Percentiles rank a stretch among this genome's conserved stretches.
These are phyloP conservation scores for Rhinoraja longicauda DNA, from an alignment of 2,797 vertebrate genomes.

Conservation along the genomic window DNA sequence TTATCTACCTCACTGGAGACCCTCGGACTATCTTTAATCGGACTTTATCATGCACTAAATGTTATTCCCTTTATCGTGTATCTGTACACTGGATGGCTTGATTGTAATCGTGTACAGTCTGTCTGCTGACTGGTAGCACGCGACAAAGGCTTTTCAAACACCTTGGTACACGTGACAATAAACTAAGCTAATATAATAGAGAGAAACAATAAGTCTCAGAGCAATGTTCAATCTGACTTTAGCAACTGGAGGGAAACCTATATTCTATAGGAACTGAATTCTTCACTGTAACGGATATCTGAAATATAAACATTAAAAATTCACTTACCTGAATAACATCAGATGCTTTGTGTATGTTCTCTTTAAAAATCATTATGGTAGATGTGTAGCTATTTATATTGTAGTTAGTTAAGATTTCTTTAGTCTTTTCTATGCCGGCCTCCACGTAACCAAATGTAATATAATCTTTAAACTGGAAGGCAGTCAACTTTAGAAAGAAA, in stretches of 20 bases:
- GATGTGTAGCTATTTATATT: conserved; percentile 82
- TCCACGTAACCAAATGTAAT: conserved; percentile 88
- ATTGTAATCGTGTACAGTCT: no score
- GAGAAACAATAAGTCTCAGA: no score
- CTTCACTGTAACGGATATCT: not conserved
- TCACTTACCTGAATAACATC: conserved; percentile 78
- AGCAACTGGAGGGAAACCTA: not conserved
- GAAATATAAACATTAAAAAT: not conserved
- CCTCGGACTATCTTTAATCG: no score
- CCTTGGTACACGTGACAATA: no score
- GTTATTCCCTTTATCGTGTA: no score
- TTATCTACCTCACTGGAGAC: no score
- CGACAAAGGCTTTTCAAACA: no score
- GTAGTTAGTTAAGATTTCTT: conserved; percentile 73
- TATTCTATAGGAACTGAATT: not conserved
- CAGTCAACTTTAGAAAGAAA: conserved; percentile 65
- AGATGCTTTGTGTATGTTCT: conserved; percentile 72
- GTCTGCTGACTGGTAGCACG: no score
- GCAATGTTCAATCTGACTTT: no score
- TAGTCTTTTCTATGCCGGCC: conserved; percentile 71
- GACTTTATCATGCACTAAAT: no score
- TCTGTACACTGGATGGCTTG: no score
- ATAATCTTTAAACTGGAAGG: conserved; percentile 85
- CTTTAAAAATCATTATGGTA: conserved; percentile 88
- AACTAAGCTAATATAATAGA: no score